Percentiles rank a stretch among this genome's conserved stretches.
Evolutionary conservation across 2,113 vertebrate genomes (phyloP).

Genomic region (Nibea albiflora): DNA sequence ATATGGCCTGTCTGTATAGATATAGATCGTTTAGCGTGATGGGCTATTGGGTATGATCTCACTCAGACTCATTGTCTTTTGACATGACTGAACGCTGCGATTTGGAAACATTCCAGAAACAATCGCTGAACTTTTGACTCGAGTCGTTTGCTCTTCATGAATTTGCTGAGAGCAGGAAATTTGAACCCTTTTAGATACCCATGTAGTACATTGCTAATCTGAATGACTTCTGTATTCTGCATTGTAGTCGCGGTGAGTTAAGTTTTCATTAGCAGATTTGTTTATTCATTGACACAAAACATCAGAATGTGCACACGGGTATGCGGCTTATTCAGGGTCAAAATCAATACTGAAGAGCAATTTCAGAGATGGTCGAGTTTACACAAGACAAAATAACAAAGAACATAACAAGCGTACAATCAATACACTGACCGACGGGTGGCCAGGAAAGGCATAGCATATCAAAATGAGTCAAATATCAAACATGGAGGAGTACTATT

Average conservation of each 20-base stretch:
- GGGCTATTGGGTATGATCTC: not conserved
- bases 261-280: not conserved
- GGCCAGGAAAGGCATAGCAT: not conserved
- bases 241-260: not conserved
- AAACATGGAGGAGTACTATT: too few species aligned
- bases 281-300: not conserved
- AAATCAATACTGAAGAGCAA: not conserved
- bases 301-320: not conserved
- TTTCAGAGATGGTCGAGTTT: not conserved
- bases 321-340: too few species aligned
- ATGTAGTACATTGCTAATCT: not conserved
- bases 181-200: not conserved
- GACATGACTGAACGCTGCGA: not conserved
- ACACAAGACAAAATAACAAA: not conserved
- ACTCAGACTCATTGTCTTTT: not conserved
- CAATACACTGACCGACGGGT: too few species aligned
- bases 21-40: constrained; percentile 5
- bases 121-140: too few species aligned
- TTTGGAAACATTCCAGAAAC: not conserved
- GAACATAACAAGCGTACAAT: too few species aligned
- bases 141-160: too few species aligned
- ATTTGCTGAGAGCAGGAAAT: not conserved
- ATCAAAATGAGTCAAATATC: too few species aligned
- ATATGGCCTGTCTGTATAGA: constrained; percentile 24
- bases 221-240: not conserved